Base-by-base conservation (phyloP, 2,888 invertebrate species). In the Drosophila borborema region DNA sequence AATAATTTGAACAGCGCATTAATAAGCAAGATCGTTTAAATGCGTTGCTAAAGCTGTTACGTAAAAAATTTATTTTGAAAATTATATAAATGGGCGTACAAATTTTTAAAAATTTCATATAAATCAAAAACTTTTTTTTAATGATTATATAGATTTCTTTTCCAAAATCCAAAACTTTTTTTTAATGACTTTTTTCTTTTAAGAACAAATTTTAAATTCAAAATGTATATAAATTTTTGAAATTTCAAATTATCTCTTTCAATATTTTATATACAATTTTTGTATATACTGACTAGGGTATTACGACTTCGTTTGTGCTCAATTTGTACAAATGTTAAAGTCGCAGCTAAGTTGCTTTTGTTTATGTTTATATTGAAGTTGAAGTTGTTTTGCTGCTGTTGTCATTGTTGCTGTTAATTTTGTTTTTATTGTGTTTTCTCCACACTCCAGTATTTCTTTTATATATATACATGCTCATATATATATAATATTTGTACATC, bases 401-500 rank as follows among this genome's bases (percentile, higher is more conserved):
- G 34, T 34, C n/a, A 49, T 49, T 31, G 40, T 43, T 48, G 61
- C 28, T 53, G 59, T 23, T 23, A 4, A 51, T 45, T 6, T 34
- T 43, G 16, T 40, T 45, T 40, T 46, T 58, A 53, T 41, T 64
- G 46, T 28, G 64, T 71, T 78, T 69, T 78, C 77, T 74, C 64
- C 41, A 14, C 34, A 64, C 41, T 48, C 58, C 53, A 70, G 64
- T 67, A 69, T 53, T 53, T 58, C 31, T 69, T 51, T 65, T 64
- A 62, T 74, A 28, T n/a, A 23, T 45, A 45, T 20, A 20, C 2
- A 20, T 45, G 23, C 4, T 23, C 23, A 28, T 9, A 16, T 38
- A 5, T 38, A 31, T 49, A 31, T 34, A 34, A 34, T 34, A 65
- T 86, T 82, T 78, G 54, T 61, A 60, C 76, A 83, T 78, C 86